Percentiles rank a stretch among this genome's conserved stretches.
These are phyloP conservation scores for Liodrosophila aerea DNA, from an alignment of 2,888 invertebrate species.

Conservation along the genomic window DNA sequence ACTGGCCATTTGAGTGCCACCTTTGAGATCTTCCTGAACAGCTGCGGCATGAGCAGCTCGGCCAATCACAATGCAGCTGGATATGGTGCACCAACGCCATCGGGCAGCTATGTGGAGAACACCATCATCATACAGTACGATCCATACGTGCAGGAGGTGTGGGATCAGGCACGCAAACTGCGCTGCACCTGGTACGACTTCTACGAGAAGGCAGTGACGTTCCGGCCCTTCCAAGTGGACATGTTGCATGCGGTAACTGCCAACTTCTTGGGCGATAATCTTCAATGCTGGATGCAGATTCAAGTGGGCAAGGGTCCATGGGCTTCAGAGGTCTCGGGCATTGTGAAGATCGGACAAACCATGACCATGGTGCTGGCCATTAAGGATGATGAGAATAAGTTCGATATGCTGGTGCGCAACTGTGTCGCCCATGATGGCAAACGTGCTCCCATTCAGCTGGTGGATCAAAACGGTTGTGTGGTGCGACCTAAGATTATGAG, in stretches of 20 bases:
- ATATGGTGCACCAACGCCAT: constrained; percentile 94
- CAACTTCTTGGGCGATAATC: constrained; percentile 96
- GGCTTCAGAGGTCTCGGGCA: constrained; percentile 98
- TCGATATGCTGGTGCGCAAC: constrained; percentile 96
- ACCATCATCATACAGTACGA: constrained; percentile 97
- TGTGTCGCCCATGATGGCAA: constrained; percentile 98
- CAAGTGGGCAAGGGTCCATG: constrained; percentile 98
- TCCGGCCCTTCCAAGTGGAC: constrained; percentile 97
- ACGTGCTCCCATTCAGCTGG: constrained; percentile 94
- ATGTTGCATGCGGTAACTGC: constrained; percentile 97
- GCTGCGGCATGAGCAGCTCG: constrained; percentile 97
- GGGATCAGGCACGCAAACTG: constrained; percentile 95
- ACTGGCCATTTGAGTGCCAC: constrained; percentile 95
- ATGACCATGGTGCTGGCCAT: constrained; percentile 98
- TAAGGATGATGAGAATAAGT: constrained; percentile 97
- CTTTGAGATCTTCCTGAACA: constrained; percentile 95
- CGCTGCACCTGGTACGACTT: constrained; percentile 98
- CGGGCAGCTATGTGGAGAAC: constrained; percentile 96
- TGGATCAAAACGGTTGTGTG: constrained; percentile 96
- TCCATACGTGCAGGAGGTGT: constrained; percentile 96
- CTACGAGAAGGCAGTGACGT: constrained; percentile 97
- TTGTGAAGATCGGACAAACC: constrained; percentile 97
- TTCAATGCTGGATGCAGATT: constrained; percentile 99
- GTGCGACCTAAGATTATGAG: constrained; percentile 97
- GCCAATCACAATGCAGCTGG: constrained; percentile 92